A percentile compares a stretch with the other conserved stretches of the same genome.
Evolutionary conservation across 2,888 invertebrate genomes (phyloP).

Genomic region (Aleiodes leptofemur): DNA sequence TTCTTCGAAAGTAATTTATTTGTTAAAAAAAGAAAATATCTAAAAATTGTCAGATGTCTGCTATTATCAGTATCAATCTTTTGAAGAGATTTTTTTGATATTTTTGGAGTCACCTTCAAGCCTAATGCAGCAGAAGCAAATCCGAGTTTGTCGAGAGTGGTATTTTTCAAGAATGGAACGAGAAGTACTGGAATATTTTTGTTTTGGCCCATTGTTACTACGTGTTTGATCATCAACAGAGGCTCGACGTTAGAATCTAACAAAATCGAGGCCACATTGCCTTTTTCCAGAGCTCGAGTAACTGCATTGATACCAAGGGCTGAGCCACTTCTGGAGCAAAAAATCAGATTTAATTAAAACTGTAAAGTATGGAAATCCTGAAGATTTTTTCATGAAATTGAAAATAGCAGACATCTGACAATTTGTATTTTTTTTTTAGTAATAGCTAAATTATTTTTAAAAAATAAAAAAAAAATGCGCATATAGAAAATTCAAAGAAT

Average conservation of each 20-base stretch:
- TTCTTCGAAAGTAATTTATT: too few relatives aligned
- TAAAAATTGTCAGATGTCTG: too few relatives aligned
- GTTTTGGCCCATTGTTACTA: conserved; percentile 67
- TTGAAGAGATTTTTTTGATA: too few relatives aligned
- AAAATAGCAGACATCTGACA: too few relatives aligned
- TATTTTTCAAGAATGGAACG: conserved; percentile 64
- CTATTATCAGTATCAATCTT: too few relatives aligned
- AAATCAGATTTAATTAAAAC: not conserved
- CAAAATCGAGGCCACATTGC: conserved; percentile 63
- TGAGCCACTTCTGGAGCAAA: conserved; percentile 60
- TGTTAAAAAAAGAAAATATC: too few relatives aligned
- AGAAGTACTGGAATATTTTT: conserved; percentile 67
- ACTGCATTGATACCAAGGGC: conserved; percentile 69
- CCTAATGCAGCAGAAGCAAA: conserved; percentile 66
- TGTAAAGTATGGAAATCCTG: not conserved
- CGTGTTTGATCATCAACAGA: conserved; percentile 65
- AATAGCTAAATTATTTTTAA: too few relatives aligned
- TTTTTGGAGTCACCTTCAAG: conserved; percentile 62
- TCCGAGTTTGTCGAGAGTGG: conserved; percentile 62
- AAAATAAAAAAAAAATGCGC: too few relatives aligned
- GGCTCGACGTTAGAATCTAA: conserved; percentile 68
- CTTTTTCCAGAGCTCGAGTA: conserved; percentile 68
- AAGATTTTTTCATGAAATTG: too few relatives aligned
- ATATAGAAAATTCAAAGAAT: too few relatives aligned
- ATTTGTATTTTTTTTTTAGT: too few relatives aligned